Conservation (phyloP, 2,113 vertebrate genomes). For the Tenrec ecaudatus region DNA sequence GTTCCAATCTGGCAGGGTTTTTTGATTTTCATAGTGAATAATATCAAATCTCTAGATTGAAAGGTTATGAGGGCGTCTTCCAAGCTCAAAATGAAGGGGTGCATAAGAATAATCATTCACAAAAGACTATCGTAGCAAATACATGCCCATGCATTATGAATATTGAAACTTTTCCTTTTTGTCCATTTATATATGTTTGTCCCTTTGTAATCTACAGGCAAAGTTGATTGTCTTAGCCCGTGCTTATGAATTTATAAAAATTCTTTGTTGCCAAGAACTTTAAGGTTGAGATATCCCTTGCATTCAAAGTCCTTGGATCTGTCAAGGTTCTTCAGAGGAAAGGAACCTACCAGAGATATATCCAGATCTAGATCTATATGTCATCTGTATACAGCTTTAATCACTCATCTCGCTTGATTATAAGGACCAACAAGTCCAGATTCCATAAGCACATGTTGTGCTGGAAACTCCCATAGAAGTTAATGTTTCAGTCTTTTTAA, state of each 20-base stretch:
- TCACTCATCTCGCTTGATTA: neutral
- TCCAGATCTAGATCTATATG: neutral
- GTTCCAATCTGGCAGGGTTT: slow-evolving; percentile 82
- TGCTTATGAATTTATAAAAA: neutral
- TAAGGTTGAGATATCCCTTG: neutral
- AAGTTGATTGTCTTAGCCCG: neutral
- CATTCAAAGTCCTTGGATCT: neutral
- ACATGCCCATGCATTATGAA: rapidly evolving
- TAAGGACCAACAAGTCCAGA: neutral
- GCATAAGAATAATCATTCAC: neutral
- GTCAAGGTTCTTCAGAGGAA: neutral
- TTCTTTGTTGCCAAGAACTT: neutral
- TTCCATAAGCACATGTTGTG: neutral
- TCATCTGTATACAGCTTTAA: neutral
- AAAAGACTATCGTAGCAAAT: neutral
- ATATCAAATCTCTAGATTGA: slow-evolving; percentile 66
- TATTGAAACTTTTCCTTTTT: rapidly evolving
- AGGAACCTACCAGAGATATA: neutral
- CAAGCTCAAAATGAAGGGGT: slow-evolving; percentile 27
- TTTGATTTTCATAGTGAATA: slow-evolving; percentile 68
- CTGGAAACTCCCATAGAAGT: neutral
- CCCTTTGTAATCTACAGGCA: neutral
- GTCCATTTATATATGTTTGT: rapidly evolving
- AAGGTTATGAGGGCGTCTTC: slow-evolving; percentile 53
- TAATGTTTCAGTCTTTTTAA: neutral